phyloP scores from a whole-genome alignment of 1,140 invertebrate genomes.

The Meteorus sp. region DNA sequence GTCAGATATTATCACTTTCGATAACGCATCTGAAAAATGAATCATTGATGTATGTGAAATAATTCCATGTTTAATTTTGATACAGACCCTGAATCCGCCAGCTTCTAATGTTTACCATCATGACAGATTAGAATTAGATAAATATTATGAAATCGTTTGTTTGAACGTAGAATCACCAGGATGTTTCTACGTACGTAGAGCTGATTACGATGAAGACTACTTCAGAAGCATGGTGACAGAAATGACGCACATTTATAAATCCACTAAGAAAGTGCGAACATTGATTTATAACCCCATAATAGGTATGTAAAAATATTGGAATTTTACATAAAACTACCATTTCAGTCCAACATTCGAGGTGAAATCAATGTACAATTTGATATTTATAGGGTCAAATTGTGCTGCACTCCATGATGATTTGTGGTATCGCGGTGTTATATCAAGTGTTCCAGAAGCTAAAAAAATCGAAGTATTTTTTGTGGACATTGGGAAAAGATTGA shows the following conservation, averaged over 20 bases:
- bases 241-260: slow-evolving; percentile 28
- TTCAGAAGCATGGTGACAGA: slow-evolving; percentile 20
- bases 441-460: slow-evolving; percentile 40
- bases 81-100: slow-evolving; percentile 37
- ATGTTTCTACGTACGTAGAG: slow-evolving; percentile 23
- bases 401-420: slow-evolving; percentile 50
- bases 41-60: no score
- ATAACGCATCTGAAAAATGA: no score
- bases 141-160: slow-evolving; percentile 11
- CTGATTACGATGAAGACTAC: not conserved
- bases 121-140: slow-evolving; percentile 32
- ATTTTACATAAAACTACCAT: no score
- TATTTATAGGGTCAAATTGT: slow-evolving; percentile 57
- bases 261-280: slow-evolving; percentile 16
- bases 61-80: not conserved
- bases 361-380: no score
- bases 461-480: slow-evolving; percentile 57
- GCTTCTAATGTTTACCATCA: slow-evolving; percentile 31
- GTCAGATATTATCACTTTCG: not conserved
- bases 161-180: slow-evolving; percentile 1
- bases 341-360: no score
- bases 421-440: slow-evolving; percentile 57
- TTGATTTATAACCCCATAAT: slow-evolving; percentile 27
- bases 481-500: slow-evolving; percentile 55
- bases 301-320: slow-evolving; percentile 14